Evolutionary conservation across 2,113 vertebrate species (phyloP).

Genomic region (Haemorhous mexicanus): DNA sequence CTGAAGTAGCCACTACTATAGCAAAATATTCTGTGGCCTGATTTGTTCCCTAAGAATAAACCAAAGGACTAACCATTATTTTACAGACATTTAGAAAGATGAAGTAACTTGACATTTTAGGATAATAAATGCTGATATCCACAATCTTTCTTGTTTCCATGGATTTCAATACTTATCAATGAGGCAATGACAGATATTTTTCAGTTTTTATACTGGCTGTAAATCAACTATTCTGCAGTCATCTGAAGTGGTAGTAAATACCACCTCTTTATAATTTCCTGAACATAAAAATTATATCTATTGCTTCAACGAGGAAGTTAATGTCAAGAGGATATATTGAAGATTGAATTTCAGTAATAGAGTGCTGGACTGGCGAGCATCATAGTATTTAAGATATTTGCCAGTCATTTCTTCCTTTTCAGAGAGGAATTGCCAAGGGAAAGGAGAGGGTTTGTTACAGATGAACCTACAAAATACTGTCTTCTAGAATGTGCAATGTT

Average conservation of each 20-base stretch:
- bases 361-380: neutral
- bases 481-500: neutral
- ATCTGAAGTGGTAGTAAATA: neutral
- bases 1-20: neutral
- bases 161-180: constrained; percentile 12
- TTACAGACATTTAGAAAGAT: neutral
- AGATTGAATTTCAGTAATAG: neutral
- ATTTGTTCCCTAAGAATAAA: neutral
- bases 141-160: neutral
- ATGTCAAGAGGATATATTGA: constrained; percentile 23
- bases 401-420: neutral
- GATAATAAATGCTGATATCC: neutral
- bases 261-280: neutral
- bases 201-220: neutral
- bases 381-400: neutral
- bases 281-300: neutral
- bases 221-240: constrained; percentile 14
- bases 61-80: neutral
- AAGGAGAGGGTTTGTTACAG: neutral
- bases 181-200: neutral
- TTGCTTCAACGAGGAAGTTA: constrained; percentile 27
- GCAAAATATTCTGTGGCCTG: neutral
- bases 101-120: neutral
- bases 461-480: neutral
- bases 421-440: neutral